Percentiles rank a stretch among this genome's conserved stretches.
These are phyloP conservation scores for Platysternon megacephalum DNA, from an alignment of 2,113 vertebrate species.

Conservation along the genomic window DNA sequence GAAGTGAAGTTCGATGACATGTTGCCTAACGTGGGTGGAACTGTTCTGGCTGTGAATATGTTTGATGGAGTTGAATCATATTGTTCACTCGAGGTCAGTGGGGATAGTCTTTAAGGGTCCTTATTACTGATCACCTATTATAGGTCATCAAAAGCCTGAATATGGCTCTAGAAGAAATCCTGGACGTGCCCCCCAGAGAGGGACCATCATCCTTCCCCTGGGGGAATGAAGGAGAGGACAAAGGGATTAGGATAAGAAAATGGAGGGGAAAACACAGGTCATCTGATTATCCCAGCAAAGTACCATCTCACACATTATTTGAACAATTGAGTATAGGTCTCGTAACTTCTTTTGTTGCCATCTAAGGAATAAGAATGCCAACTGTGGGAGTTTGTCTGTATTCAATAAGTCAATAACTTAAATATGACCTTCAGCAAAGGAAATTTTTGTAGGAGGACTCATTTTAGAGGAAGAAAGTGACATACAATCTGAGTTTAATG, in stretches of 20 bases:
- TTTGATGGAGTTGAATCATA: not conserved
- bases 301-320: not conserved
- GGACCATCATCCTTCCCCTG: not conserved
- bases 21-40: not conserved
- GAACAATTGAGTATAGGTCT: not conserved
- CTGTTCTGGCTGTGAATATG: not conserved
- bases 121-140: not conserved
- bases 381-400: not conserved
- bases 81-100: not conserved
- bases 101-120: too few species aligned
- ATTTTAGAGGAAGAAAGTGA: conserved; percentile 30
- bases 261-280: not conserved
- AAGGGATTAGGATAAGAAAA: not conserved
- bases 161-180: not conserved
- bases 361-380: not conserved
- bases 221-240: not conserved
- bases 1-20: not conserved
- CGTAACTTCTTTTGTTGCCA: not conserved
- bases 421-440: conserved; percentile 23
- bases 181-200: not conserved
- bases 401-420: conserved; percentile 51
- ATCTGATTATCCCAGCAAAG: not conserved
- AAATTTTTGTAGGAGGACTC: conserved; percentile 17
- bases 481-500: conserved; percentile 31
- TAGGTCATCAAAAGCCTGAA: not conserved